These are phyloP conservation scores for Sussaba pulchella DNA, from an alignment of 2,888 invertebrate species.

Conservation along the genomic window DNA sequence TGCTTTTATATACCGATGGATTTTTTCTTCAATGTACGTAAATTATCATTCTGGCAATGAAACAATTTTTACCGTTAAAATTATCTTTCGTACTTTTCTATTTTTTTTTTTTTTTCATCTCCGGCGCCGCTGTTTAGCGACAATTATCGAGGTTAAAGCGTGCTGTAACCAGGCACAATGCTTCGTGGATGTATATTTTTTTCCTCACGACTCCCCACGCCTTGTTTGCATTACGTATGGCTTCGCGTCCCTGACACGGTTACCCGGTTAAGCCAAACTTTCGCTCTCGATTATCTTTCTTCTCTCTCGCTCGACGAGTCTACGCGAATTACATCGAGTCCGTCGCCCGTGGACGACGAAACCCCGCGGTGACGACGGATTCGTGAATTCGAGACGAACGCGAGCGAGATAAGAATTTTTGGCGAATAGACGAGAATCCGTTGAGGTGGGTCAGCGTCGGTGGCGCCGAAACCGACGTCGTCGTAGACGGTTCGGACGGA, in stretches of 20 bases:
- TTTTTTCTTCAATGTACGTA: too few species aligned
- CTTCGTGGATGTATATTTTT: slow-evolving; percentile 52
- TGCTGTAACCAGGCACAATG: slow-evolving; percentile 61
- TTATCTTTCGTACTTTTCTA: not conserved
- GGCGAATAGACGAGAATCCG: slow-evolving; percentile 61
- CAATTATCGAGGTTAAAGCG: slow-evolving; percentile 69
- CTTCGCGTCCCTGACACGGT: slow-evolving; percentile 80
- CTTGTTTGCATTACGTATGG: slow-evolving; percentile 45
- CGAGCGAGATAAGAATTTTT: slow-evolving; percentile 50
- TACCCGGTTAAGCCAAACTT: slow-evolving; percentile 81
- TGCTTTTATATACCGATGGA: too few species aligned
- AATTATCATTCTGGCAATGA: too few species aligned
- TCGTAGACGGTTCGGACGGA: slow-evolving; percentile 17
- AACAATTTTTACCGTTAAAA: not conserved
- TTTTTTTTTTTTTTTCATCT: slow-evolving; percentile 16
- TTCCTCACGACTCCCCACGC: slow-evolving; percentile 1
- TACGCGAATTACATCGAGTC: slow-evolving; percentile 6
- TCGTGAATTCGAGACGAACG: slow-evolving; percentile 43
- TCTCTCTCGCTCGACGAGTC: not conserved
- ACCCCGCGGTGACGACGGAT: slow-evolving; percentile 10
- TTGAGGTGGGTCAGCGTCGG: slow-evolving; percentile 60
- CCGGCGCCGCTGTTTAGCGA: slow-evolving; percentile 59
- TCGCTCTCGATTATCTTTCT: slow-evolving; percentile 78
- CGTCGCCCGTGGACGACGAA: not conserved
- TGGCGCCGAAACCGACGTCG: slow-evolving; percentile 7